Percentiles rank a stretch among this genome's conserved stretches.
phyloP scores from a whole-genome alignment of 2,797 vertebrate genomes.

The Decapterus maruadsi region DNA sequence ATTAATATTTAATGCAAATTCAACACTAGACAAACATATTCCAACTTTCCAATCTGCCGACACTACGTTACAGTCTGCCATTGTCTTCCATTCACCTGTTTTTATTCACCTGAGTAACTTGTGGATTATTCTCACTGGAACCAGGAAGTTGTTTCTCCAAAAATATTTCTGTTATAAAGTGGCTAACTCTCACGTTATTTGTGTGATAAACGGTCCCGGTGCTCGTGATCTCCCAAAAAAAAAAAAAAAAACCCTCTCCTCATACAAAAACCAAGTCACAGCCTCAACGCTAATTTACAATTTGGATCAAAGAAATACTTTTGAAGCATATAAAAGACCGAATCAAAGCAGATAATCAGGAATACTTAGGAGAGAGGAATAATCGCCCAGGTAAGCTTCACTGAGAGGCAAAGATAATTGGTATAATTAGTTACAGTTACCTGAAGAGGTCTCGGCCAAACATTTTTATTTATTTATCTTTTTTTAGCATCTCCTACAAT shows the following conservation, averaged over 20 bases:
- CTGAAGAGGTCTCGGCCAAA: neutral
- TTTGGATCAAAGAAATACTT: neutral
- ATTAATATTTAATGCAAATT: no score
- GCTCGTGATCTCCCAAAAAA: no score
- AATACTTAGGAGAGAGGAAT: neutral
- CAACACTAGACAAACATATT: no score
- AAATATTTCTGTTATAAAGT: neutral
- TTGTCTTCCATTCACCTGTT: no score
- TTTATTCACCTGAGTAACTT: no score
- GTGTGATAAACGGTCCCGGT: no score
- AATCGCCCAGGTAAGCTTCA: neutral
- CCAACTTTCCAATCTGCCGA: no score
- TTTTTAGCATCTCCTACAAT: neutral
- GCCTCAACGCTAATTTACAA: neutral
- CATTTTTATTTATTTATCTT: no score
- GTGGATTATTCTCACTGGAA: neutral
- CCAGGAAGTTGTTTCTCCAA: neutral
- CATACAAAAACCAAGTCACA: neutral
- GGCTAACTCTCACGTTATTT: no score
- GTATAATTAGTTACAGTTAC: conserved; percentile 2
- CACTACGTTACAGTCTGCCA: no score
- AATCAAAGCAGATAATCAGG: neutral
- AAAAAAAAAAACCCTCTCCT: no score
- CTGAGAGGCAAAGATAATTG: conserved; percentile 3
- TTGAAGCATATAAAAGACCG: neutral